These are phyloP conservation scores for Lucilia cuprina DNA, from an alignment of 1,140 invertebrate species.

Conservation along the genomic window DNA sequence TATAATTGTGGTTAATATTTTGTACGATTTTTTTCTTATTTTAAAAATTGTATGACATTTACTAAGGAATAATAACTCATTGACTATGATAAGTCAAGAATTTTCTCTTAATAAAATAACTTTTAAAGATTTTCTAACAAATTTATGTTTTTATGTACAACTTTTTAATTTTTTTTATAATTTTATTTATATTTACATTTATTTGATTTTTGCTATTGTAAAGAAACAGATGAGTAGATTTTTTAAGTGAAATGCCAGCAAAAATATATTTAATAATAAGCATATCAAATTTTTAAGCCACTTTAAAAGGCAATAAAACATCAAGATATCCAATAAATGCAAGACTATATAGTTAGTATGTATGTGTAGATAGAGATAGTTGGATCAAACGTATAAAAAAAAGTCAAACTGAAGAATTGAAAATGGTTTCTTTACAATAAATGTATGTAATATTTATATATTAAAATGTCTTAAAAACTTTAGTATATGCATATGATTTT, in stretches of 20 bases:
- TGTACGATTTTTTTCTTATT: too few species aligned
- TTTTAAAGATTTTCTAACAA: too few species aligned
- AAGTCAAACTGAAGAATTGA: not conserved
- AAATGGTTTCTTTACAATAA: constrained; percentile 27
- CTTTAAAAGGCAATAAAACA: not conserved
- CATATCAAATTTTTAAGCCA: constrained; percentile 26
- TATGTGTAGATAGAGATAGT: not conserved
- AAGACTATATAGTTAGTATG: too few species aligned
- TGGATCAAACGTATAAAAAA: not conserved
- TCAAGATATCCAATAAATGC: too few species aligned
- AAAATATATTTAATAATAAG: constrained; percentile 9
- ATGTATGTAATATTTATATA: not conserved
- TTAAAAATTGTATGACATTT: too few species aligned
- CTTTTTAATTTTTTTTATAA: not conserved
- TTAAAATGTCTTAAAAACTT: not conserved
- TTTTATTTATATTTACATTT: not conserved
- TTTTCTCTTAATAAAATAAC: too few species aligned
- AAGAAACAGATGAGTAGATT: constrained; percentile 6
- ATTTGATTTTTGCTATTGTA: not conserved
- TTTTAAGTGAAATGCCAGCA: not conserved
- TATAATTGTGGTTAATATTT: too few species aligned
- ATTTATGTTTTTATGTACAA: too few species aligned
- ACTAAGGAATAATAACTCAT: too few species aligned
- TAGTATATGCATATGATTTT: constrained; percentile 4
- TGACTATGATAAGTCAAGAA: too few species aligned